Conservation (phyloP, 37 sponge, comb jelly and placozoan species). For the Theonella swinhoei region DNA sequence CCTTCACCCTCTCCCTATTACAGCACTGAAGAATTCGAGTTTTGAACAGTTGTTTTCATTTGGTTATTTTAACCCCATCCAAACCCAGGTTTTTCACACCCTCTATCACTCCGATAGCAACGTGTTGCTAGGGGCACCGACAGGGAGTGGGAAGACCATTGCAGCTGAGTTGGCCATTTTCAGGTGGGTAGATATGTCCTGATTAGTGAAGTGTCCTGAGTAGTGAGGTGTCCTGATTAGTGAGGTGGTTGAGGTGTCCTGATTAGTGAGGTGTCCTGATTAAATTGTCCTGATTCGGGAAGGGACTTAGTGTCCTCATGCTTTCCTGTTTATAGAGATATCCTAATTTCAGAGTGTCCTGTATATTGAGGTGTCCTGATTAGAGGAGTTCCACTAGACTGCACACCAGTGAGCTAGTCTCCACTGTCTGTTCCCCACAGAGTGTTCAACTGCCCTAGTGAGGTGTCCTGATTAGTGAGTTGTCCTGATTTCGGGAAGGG, state of each 20-base stretch:
- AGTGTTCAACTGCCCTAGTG: too few relatives aligned
- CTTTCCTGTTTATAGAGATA: too few relatives aligned
- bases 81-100: slow-evolving; percentile 97
- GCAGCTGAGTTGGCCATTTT: slow-evolving; percentile 98
- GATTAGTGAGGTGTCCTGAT: too few relatives aligned
- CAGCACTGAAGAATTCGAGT: slow-evolving; percentile 71
- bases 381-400: too few relatives aligned
- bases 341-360: too few relatives aligned
- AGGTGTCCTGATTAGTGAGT: neutral
- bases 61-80: slow-evolving; percentile 95
- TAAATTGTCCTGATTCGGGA: too few relatives aligned
- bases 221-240: too few relatives aligned
- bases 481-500: neutral
- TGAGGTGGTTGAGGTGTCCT: too few relatives aligned
- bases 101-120: slow-evolving; percentile 92
- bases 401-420: neutral
- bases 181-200: too few relatives aligned
- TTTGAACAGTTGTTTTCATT: slow-evolving; percentile 78
- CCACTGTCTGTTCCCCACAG: too few relatives aligned
- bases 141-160: slow-evolving; percentile 99
- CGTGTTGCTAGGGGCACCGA: slow-evolving; percentile 96
- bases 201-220: too few relatives aligned
- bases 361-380: too few relatives aligned
- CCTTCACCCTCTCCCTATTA: slow-evolving; percentile 91
- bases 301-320: neutral